These are phyloP conservation scores for Drusus annulatus DNA, from an alignment of 1,140 invertebrate species.

Conservation along the genomic window DNA sequence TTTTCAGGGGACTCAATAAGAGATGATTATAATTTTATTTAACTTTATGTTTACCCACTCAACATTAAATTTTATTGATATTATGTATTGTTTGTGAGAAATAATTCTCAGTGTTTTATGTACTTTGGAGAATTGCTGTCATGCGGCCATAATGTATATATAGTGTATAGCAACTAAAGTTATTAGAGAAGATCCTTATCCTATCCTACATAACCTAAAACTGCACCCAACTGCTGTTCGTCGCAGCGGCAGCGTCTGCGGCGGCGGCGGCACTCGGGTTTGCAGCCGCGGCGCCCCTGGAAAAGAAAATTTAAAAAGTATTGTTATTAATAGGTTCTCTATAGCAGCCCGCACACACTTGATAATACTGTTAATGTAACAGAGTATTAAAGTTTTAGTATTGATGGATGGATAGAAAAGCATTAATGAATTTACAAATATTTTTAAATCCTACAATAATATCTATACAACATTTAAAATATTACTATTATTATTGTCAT, in stretches of 20 bases:
- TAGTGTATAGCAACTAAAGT: slow-evolving; percentile 35
- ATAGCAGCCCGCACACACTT: not conserved
- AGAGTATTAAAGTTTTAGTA: not conserved
- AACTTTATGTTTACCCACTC: too few relatives aligned
- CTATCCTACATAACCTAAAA: slow-evolving; percentile 72
- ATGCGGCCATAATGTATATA: slow-evolving; percentile 2
- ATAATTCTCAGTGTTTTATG: too few relatives aligned
- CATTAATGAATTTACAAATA: too few relatives aligned
- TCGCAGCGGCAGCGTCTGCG: slow-evolving; percentile 66
- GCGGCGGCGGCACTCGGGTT: not conserved
- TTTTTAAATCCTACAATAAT: too few relatives aligned
- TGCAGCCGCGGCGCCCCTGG: not conserved
- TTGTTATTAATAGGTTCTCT: too few relatives aligned
- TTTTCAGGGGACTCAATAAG: too few relatives aligned
- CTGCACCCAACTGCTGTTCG: slow-evolving; percentile 82
- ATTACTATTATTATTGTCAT: too few relatives aligned
- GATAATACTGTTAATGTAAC: not conserved
- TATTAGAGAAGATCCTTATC: slow-evolving; percentile 37
- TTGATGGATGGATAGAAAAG: too few relatives aligned
- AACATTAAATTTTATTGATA: too few relatives aligned
- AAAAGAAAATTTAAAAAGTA: not conserved
- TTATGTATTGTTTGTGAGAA: too few relatives aligned
- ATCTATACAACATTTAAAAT: too few relatives aligned
- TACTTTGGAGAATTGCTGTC: not conserved
- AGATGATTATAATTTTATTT: too few relatives aligned